Evolutionary conservation across 2,888 invertebrate genomes (phyloP).

Genomic region (Pseudanteris insignis): DNA sequence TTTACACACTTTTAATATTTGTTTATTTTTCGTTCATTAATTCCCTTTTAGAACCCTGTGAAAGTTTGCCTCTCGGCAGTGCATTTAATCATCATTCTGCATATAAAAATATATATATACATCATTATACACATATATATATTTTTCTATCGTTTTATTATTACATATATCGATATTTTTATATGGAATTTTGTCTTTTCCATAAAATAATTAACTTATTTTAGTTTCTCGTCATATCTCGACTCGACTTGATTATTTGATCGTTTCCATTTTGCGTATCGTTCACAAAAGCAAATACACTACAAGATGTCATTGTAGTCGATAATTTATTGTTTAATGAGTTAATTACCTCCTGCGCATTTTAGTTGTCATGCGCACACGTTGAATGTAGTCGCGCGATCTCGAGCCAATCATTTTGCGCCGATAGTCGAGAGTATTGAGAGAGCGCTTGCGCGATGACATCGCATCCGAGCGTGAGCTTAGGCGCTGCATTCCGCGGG

Average conservation of each 20-base stretch:
- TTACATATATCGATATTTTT: constrained; percentile 39
- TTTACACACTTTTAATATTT: neutral
- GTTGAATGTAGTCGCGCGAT: constrained; percentile 64
- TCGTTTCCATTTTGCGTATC: constrained; percentile 26
- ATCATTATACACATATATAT: constrained; percentile 49
- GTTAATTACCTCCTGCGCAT: constrained; percentile 64
- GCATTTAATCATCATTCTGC: constrained; percentile 32
- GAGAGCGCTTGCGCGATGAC: constrained; percentile 60
- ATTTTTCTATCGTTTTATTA: constrained; percentile 20
- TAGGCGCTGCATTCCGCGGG: constrained; percentile 59
- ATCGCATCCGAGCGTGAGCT: constrained; percentile 58
- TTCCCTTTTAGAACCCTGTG: constrained; percentile 55
- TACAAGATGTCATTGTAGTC: constrained; percentile 56
- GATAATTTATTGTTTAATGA: constrained; percentile 54
- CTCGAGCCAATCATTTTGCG: constrained; percentile 63
- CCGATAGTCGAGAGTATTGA: constrained; percentile 61
- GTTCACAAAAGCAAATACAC: constrained; percentile 52
- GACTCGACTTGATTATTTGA: constrained; percentile 11
- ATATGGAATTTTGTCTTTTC: constrained; percentile 33
- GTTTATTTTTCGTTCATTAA: constrained; percentile 25
- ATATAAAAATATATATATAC: constrained; percentile 42
- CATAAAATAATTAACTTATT: constrained; percentile 41
- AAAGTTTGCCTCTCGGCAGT: constrained; percentile 59
- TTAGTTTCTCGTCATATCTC: constrained; percentile 39
- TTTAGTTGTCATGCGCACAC: constrained; percentile 62